Conservation (phyloP, 2,797 vertebrate genomes). For the Simalia tracyae region DNA sequence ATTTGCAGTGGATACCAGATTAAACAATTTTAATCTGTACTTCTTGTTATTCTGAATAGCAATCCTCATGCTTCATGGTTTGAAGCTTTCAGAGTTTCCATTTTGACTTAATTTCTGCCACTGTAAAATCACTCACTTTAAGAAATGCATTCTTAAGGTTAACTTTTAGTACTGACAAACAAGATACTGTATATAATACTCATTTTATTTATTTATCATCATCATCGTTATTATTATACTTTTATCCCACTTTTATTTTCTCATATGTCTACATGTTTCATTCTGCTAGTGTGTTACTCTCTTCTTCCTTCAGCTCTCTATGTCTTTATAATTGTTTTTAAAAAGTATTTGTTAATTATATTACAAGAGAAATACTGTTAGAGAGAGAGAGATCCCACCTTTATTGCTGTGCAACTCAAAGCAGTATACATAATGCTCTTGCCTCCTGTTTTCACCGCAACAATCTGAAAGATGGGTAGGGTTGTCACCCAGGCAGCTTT, state of each 20-base stretch:
- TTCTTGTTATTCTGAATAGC: not conserved
- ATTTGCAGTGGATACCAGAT: not conserved
- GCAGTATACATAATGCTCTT: not conserved
- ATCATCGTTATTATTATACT: not conserved
- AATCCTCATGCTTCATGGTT: not conserved
- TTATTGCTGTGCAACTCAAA: not conserved
- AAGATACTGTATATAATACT: conserved; percentile 14
- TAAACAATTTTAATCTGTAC: not conserved
- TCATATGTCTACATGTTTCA: conserved; percentile 44
- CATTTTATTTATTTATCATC: not conserved
- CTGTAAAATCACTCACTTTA: not conserved
- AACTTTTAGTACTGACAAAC: conserved; percentile 41
- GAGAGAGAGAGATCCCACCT: not conserved
- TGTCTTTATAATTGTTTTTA: not conserved
- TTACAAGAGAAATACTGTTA: too few relatives aligned
- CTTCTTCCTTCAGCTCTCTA: not conserved
- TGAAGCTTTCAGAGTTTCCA: conserved; percentile 38
- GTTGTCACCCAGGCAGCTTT: not conserved
- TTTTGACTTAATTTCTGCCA: not conserved
- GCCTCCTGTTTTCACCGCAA: not conserved
- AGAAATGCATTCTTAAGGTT: not conserved
- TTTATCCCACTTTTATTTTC: not conserved
- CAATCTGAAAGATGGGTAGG: not conserved
- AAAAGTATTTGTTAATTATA: not conserved
- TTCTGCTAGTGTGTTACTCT: conserved; percentile 34